Percentiles rank a stretch among this genome's conserved stretches.
These are phyloP conservation scores for Lysandra coridon DNA, from an alignment of 2,888 invertebrate genomes.

Conservation along the genomic window DNA sequence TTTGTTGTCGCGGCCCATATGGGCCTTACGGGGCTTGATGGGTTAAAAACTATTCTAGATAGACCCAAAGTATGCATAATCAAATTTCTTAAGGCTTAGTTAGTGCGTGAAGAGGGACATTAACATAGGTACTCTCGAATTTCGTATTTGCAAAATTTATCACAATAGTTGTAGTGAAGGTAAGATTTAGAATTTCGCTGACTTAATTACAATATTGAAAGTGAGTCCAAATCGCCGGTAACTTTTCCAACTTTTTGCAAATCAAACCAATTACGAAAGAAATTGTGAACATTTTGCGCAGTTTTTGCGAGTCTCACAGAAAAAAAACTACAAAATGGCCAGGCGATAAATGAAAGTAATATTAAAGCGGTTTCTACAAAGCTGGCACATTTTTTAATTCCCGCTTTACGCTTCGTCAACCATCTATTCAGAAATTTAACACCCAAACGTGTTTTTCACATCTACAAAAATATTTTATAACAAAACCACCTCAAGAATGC, in stretches of 20 bases:
- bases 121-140: too few relatives aligned
- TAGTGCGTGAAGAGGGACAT: too few relatives aligned
- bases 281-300: background rate
- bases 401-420: slow-evolving; percentile 55
- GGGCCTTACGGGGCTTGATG: too few relatives aligned
- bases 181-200: too few relatives aligned
- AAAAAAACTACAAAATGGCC: background rate
- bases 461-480: slow-evolving; percentile 25
- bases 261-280: background rate
- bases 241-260: slow-evolving; percentile 4
- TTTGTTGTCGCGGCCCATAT: too few relatives aligned
- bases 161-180: too few relatives aligned
- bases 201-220: background rate
- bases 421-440: slow-evolving; percentile 55
- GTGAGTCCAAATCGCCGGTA: background rate
- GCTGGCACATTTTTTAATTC: slow-evolving; percentile 26
- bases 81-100: too few relatives aligned
- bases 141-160: too few relatives aligned
- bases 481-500: slow-evolving; percentile 20
- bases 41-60: too few relatives aligned
- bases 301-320: background rate
- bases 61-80: too few relatives aligned
- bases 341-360: slow-evolving; percentile 26
- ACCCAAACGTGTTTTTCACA: slow-evolving; percentile 53
- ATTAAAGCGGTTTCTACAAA: slow-evolving; percentile 13